phyloP scores from a whole-genome alignment of 2,888 invertebrate genomes.

The Drosophila meridiana region DNA sequence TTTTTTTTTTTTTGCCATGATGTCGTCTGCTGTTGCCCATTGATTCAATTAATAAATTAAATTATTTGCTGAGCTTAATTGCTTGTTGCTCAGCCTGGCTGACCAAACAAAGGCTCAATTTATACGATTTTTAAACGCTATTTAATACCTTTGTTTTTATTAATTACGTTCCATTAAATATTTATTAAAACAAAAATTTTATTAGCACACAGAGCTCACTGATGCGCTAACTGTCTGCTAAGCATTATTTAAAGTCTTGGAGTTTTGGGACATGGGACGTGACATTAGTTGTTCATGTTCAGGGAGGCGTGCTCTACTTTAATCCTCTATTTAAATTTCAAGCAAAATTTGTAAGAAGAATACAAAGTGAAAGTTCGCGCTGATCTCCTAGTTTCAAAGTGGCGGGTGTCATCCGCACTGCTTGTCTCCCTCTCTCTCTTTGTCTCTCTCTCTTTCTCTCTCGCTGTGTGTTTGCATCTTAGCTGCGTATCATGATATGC shows the following conservation, averaged over 20 bases:
- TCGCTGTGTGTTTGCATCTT: constrained; percentile 31
- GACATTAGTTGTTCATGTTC: constrained; percentile 28
- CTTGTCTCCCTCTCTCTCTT: not conserved
- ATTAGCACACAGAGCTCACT: constrained; percentile 35
- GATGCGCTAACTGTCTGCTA: not conserved
- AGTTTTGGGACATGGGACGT: constrained; percentile 4
- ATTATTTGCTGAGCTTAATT: constrained; percentile 75
- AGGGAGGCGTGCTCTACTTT: constrained; percentile 11
- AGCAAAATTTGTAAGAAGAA: constrained; percentile 42
- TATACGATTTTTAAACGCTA: constrained; percentile 56
- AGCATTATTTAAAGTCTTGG: constrained; percentile 40
- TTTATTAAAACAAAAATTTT: constrained; percentile 66
- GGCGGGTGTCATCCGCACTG: constrained; percentile 48
- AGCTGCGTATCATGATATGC: constrained; percentile 76
- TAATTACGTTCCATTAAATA: constrained; percentile 64
- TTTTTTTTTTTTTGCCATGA: constrained; percentile 1
- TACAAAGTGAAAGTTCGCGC: constrained; percentile 66
- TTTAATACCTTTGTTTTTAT: constrained; percentile 64
- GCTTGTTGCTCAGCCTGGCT: constrained; percentile 55
- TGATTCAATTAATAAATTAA: constrained; percentile 72
- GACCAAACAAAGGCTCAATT: constrained; percentile 65
- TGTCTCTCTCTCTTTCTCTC: not conserved
- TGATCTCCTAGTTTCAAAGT: constrained; percentile 52
- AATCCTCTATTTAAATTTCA: constrained; percentile 51
- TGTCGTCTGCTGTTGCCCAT: constrained; percentile 6